These are phyloP conservation scores for Panagrolaimus sp. DNA, from an alignment of 1,140 invertebrate species.

Conservation along the genomic window DNA sequence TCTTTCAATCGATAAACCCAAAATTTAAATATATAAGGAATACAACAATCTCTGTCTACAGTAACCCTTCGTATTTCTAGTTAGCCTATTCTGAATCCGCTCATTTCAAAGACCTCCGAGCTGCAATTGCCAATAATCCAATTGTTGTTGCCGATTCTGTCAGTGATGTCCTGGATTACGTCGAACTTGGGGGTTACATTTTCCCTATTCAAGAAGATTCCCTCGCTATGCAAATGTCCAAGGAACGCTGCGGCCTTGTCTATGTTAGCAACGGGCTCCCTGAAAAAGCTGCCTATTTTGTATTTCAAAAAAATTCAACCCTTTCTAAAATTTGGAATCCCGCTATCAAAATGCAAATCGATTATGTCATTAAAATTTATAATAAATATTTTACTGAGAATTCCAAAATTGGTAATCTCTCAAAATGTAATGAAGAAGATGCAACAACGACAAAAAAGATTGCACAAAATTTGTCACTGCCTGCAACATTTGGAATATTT, in stretches of 20 bases:
- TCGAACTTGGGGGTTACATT: constrained; percentile 5
- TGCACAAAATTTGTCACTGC: background rate
- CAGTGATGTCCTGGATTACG: background rate
- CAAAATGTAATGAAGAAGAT: background rate
- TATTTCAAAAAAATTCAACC: background rate
- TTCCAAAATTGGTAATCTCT: background rate
- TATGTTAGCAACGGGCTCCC: background rate
- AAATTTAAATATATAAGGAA: too few relatives aligned
- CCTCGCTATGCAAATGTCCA: background rate
- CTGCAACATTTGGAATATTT: constrained; percentile 8
- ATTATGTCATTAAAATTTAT: background rate
- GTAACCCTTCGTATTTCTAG: too few relatives aligned
- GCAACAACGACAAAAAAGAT: background rate
- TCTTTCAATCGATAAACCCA: too few relatives aligned
- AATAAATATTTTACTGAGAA: constrained; percentile 8
- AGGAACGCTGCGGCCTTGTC: background rate
- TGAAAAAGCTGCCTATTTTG: background rate
- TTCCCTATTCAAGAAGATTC: constrained; percentile 7
- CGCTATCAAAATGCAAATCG: background rate
- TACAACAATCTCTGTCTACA: too few relatives aligned
- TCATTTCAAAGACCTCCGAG: background rate
- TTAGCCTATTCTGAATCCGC: too few relatives aligned
- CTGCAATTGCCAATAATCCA: background rate
- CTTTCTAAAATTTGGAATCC: background rate
- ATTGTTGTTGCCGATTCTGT: background rate